Evolutionary conservation across 2,797 vertebrate species (phyloP), one percentile per base, ranked within the genome.

Genomic region (Enoplosus armatus): DNA sequence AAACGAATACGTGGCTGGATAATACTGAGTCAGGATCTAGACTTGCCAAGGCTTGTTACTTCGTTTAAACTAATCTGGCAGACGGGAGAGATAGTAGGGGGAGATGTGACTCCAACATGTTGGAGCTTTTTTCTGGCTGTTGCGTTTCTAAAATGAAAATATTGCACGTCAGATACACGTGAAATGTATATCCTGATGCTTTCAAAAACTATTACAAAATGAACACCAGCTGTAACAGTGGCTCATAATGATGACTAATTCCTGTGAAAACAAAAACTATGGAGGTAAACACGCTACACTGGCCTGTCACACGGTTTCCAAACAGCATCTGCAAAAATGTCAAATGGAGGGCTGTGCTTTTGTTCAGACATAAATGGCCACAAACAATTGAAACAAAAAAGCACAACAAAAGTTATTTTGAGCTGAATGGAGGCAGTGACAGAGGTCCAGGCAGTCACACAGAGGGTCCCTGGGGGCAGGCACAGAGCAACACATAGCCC

Each of bases 341-440:
- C 58, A 77, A 58, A 82, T 5, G 2, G 41, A 27, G 37, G 65
- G 60, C 24, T n/a, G 20, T 1, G 50, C 84, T 77, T 92, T 92
- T 88, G 84, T 83, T 75, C 63, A 5, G 37, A 70, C 65, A 24
- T 35, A 86, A 90, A 88, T 48, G 27, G 58, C 70, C 72, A 64
- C 55, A 69, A 83, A 91, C 89, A 86, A 85, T 77, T 59, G 62
- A 72, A 72, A 83, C 65, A 85, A 87, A 72, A 69, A 72, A 43
- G 68, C 72, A 64, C 55, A 79, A 81, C 87, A 86, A 75, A 89
- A 84, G 87, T 85, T 87, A 82, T 92, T 87, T 79, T 14, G 43
- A 63, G 75, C 22, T 92, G 89, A 93, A 91, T 90, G 80, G 89
- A 54, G 73, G 86, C 61, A 68, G 83, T 77, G 82, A 83, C 77